These are phyloP conservation scores for Motacilla tschutschensis DNA, from an alignment of 2,113 vertebrate genomes.

Conservation along the genomic window DNA sequence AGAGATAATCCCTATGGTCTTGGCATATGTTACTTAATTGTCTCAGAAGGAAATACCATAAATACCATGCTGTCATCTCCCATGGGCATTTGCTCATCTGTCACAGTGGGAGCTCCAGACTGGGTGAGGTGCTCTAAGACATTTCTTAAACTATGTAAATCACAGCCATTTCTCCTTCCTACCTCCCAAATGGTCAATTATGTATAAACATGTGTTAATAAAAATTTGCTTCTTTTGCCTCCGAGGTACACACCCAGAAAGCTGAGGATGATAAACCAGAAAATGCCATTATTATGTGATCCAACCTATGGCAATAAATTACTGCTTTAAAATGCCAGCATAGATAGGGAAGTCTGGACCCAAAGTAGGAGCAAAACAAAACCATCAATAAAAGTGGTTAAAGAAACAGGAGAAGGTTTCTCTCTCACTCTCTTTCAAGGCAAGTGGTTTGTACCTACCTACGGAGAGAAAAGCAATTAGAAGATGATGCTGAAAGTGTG, in stretches of 20 bases:
- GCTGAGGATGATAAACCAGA: conserved; percentile 68
- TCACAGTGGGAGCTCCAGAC: conserved; percentile 81
- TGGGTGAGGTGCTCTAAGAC: conserved; percentile 84
- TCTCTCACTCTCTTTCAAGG: not conserved
- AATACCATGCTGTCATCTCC: conserved; percentile 86
- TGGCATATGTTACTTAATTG: conserved; percentile 90
- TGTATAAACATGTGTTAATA: conserved; percentile 82
- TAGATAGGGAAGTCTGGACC: conserved; percentile 11
- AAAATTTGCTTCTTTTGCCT: conserved; percentile 78
- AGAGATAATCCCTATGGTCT: conserved; percentile 84
- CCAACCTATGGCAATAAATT: conserved; percentile 75
- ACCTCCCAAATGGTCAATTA: conserved; percentile 79
- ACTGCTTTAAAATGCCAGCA: conserved; percentile 59
- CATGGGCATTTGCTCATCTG: conserved; percentile 83
- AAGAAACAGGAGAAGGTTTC: not conserved
- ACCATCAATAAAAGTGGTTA: conserved; percentile 12
- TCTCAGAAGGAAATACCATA: conserved; percentile 84
- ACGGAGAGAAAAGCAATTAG: not conserved
- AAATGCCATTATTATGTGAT: conserved; percentile 61
- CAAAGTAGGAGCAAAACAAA: conserved; percentile 9
- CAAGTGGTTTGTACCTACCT: not conserved
- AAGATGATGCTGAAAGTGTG: not conserved
- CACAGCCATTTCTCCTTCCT: conserved; percentile 75
- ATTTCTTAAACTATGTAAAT: conserved; percentile 82
- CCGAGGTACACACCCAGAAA: conserved; percentile 76